phyloP scores from a whole-genome alignment of 2,797 vertebrate genomes.

The Peromyscus nudipes region DNA sequence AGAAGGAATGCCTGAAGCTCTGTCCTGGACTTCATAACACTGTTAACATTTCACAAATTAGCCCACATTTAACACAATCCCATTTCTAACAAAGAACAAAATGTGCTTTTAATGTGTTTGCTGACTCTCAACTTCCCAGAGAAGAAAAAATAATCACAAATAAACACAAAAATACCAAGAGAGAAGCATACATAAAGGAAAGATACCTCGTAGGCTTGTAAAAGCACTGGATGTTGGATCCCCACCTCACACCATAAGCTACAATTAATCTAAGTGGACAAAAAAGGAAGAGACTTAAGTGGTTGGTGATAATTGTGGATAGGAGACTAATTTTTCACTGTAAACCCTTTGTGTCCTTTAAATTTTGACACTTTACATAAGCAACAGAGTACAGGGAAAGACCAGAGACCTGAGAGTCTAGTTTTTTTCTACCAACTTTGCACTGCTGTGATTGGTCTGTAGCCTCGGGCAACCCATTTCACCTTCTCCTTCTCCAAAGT shows the following conservation, averaged over 20 bases:
- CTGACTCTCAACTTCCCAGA: constrained; percentile 11
- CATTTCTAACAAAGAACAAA: neutral
- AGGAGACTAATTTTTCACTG: neutral
- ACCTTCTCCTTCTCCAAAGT: neutral
- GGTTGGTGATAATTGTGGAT: neutral
- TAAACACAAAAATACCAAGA: constrained; percentile 24
- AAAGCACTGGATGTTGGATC: neutral
- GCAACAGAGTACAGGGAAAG: neutral
- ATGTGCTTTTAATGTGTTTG: neutral
- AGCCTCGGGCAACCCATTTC: constrained; percentile 12
- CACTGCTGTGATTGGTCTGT: neutral
- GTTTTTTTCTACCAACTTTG: constrained; percentile 9
- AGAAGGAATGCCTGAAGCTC: neutral
- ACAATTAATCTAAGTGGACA: constrained; percentile 18
- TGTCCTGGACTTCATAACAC: neutral
- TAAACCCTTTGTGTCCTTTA: constrained; percentile 8
- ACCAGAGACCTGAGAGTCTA: neutral
- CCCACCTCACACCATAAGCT: neutral
- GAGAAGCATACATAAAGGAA: constrained; percentile 22
- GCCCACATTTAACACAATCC: neutral
- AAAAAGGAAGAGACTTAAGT: neutral
- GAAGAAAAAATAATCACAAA: neutral
- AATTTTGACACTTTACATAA: neutral
- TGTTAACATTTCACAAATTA: neutral
- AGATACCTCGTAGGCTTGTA: neutral